Base-by-base conservation (phyloP, 2,888 invertebrate genomes). In the Craniophora ligustri region DNA sequence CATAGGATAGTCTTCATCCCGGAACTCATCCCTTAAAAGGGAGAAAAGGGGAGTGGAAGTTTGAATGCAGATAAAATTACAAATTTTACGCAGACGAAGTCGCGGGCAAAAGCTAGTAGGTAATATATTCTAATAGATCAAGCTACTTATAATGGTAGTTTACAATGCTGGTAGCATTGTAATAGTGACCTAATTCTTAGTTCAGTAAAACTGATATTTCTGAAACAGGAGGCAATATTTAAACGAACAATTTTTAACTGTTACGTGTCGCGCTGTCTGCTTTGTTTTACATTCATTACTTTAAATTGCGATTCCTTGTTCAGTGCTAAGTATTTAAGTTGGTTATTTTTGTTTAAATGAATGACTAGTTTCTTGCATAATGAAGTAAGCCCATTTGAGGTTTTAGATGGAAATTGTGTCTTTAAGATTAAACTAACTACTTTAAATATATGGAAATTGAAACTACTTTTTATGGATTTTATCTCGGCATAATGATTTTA, bases 221-320 rank as follows among this genome's bases (percentile, higher is more conserved):
- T 36, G 18, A 35, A 47, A 47, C 31, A n/a, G 26, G 6, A 14
- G 13, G 13, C 6, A 41, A 19, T 36, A 32, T 50, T 47, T 19
- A 8, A 41, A 18, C 34, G 26, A 34, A 38, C 14, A 6, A 3
- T 32, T 38, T 51, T 54, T 55, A 31, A 31, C 5, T 18, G 40
- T 35, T 41, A 44, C 14, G 34, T 31, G 39, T 67, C 21, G 26
- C 18, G 39, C 15, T 11, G 11, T 50, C 31, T 19, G 31, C 55
- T 55, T 42, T 36, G 32, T 16, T 26, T 42, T 16, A 54, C 28
- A 39, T 62, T 67, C 16, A 51, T 63, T 57, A 48, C 34, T 47
- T 54, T 64, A 49, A 69, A 48, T 55, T 45, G 45, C 35, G 10
- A 47, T 47, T 54, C 47, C 16, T 47, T 48, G 30, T 21, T 30